A percentile compares a stretch with the other conserved stretches of the same genome.
These are phyloP conservation scores for Centrocercus urophasianus DNA, from an alignment of 2,113 vertebrate species.

Conservation along the genomic window DNA sequence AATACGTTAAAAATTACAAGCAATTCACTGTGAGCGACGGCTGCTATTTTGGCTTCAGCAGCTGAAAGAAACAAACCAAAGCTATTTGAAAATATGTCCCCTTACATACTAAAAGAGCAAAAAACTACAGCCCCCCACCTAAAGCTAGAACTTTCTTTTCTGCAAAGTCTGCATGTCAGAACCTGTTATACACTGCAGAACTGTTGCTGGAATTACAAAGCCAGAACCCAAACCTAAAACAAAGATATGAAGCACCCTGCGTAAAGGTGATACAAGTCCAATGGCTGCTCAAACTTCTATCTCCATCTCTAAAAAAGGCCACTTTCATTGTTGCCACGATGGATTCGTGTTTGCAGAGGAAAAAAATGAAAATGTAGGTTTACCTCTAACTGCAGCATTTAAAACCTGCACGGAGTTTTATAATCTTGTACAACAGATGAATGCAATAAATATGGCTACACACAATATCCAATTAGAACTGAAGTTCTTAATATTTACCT, in stretches of 20 bases:
- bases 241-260: not conserved
- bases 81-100: not conserved
- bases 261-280: not conserved
- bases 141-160: conserved; percentile 70
- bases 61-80: not conserved
- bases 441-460: conserved; percentile 62
- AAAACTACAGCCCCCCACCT: not conserved
- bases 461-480: conserved; percentile 11
- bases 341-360: not conserved
- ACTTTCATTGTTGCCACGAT: not conserved
- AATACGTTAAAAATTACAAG: not conserved
- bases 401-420: conserved; percentile 28
- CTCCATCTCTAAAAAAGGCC: not conserved
- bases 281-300: not conserved
- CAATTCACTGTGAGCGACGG: not conserved
- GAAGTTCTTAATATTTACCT: conserved; percentile 50
- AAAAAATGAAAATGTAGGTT: not conserved
- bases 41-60: not conserved
- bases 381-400: not conserved
- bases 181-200: conserved; percentile 46
- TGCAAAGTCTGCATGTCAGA: conserved; percentile 37
- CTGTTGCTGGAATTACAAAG: conserved; percentile 46
- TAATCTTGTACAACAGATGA: not conserved
- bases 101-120: not conserved
- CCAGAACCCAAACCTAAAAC: conserved; percentile 21